Evolutionary conservation across 35 echinoderm and acorn worm genomes (phyloP).

Genomic region (Antedon bifida): DNA sequence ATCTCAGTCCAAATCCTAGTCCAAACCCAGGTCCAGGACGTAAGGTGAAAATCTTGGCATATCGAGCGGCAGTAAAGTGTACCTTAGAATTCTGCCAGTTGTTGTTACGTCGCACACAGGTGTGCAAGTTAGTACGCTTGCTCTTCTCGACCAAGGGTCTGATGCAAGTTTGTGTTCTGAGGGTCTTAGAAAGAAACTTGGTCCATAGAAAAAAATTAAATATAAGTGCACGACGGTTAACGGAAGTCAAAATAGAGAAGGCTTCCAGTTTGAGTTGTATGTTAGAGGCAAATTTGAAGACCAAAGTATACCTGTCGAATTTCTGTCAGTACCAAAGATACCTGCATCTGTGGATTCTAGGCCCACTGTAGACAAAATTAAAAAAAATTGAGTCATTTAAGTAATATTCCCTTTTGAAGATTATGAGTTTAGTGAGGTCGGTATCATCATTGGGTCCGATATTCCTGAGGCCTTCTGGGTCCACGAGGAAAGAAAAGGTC

Average conservation of each 20-base stretch:
- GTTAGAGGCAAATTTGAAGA: slow-evolving; percentile 20
- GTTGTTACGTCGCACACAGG: neutral
- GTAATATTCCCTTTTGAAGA: neutral
- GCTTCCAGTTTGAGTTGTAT: slow-evolving; percentile 7
- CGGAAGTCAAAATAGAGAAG: slow-evolving; percentile 1
- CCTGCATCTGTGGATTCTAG: neutral
- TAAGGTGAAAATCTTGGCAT: no score
- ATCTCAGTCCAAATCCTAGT: no score
- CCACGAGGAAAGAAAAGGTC: neutral
- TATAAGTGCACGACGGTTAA: neutral
- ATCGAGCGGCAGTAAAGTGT: slow-evolving; percentile 8
- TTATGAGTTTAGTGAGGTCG: neutral
- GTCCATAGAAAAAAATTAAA: neutral
- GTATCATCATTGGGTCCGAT: slow-evolving; percentile 8
- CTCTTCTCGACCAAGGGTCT: slow-evolving; percentile 13
- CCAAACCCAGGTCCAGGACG: no score
- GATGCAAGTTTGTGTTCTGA: slow-evolving; percentile 14
- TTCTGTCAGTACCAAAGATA: slow-evolving; percentile 18
- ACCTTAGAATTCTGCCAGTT: slow-evolving; percentile 12
- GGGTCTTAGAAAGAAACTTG: neutral
- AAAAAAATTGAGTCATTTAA: neutral
- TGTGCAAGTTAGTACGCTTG: slow-evolving; percentile 15
- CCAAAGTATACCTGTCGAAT: slow-evolving; percentile 5
- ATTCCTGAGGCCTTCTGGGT: slow-evolving; percentile 8
- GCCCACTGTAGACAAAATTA: neutral